Conservation (phyloP, 2,113 vertebrate genomes). For the Leucopsar rothschildi region DNA sequence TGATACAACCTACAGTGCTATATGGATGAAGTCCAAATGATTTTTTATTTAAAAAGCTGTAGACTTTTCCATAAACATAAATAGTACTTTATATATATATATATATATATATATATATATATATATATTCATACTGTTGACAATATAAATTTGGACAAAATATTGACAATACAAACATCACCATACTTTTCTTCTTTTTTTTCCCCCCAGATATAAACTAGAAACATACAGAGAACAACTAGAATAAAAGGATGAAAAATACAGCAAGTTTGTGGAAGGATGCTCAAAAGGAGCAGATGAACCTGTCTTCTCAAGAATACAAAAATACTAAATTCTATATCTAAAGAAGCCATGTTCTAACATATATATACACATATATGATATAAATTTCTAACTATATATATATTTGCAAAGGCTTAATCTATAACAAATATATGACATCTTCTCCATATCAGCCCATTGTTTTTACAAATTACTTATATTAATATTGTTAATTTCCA, state of each 20-base stretch:
- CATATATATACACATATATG: neutral
- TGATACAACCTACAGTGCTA: neutral
- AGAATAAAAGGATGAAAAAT: neutral
- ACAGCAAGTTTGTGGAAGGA: neutral
- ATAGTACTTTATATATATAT: neutral
- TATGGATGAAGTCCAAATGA: neutral
- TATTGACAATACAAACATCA: neutral
- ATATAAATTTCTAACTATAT: neutral
- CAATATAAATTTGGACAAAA: neutral
- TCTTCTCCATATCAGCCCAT: neutral
- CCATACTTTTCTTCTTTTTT: neutral
- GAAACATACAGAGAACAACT: neutral
- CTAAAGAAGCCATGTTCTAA: neutral
- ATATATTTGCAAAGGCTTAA: neutral
- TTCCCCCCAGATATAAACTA: neutral
- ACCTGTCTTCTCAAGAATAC: neutral
- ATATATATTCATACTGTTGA: neutral
- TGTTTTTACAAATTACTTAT: neutral
- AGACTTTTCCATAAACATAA: neutral
- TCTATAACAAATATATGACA: neutral
- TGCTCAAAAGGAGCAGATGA: neutral
- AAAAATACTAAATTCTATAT: neutral
- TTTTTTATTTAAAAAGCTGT: neutral
- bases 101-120: no score
- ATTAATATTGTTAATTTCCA: neutral